Evolutionary conservation across 2,888 invertebrate genomes (phyloP), one percentile per base, ranked within the genome.

Genomic region (Resseliella maxima): DNA sequence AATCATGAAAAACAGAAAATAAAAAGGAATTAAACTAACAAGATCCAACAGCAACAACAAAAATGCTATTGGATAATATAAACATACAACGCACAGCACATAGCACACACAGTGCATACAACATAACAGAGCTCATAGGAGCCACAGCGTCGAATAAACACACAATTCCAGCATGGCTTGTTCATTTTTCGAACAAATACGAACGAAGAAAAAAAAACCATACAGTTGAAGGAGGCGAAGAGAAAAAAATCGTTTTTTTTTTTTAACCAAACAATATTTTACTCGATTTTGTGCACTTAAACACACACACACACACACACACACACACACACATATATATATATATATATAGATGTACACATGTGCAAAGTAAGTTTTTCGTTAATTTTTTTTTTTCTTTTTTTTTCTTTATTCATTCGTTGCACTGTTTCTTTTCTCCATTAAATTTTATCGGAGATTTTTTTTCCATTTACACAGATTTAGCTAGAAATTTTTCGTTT

Each of bases 101-200:
- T n/a, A n/a, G n/a, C n/a, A n/a, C n/a, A n/a, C n/a, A n/a, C n/a
- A n/a, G n/a, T n/a, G n/a, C n/a, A n/a, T n/a, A n/a, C n/a, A n/a
- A n/a, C n/a, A n/a, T n/a, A n/a, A n/a, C n/a, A n/a, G n/a, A n/a
- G n/a, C 38, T 27, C 12, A 83, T 83, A 83, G 83, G 83, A 83
- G 83, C 83, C 83, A 83, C 83, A 83, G 38, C 38, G 83, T 38
- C 83, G 38, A 83, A 83, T 83, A 38, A 83, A 83, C 38, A 83
- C 5, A 54, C 38, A 36, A 83, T 31, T 31, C 10, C 72, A 72
- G 10, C 72, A 10, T 72, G 31, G 10, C 72, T 12, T 27, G 31
- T 72, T 72, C 72, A 72, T 31, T 72, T 72, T n/a, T 18, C 8
- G 31, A 72, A 72, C 72, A 31, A 72, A 72, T 35, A 8, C 5